These are phyloP conservation scores for Rhynchotus rufescens DNA, from an alignment of 2,797 vertebrate species.

Conservation along the genomic window DNA sequence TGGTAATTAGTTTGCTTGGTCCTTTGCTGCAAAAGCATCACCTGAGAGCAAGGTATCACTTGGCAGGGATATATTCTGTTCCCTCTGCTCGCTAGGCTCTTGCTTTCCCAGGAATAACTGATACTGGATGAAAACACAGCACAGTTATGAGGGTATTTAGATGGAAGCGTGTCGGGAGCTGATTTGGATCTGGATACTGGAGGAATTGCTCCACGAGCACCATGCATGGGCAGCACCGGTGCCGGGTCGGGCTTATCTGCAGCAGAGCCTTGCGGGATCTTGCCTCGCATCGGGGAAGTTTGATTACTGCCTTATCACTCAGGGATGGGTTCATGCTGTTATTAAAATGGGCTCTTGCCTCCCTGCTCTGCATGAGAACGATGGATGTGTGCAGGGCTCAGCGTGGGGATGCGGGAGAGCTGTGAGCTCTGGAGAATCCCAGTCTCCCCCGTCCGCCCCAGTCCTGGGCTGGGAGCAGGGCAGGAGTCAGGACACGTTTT, in stretches of 20 bases:
- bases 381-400: not conserved
- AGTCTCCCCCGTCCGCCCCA: not conserved
- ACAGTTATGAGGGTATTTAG: not conserved
- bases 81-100: not conserved
- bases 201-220: not conserved
- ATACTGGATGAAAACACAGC: not conserved
- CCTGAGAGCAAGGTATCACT: not conserved
- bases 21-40: not conserved
- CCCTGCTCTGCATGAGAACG: not conserved
- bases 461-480: not conserved
- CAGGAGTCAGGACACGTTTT: not conserved
- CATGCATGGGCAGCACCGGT: not conserved
- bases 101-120: conserved; percentile 23
- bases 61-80: not conserved
- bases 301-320: conserved; percentile 57
- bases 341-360: not conserved
- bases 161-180: not conserved
- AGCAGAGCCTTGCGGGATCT: not conserved
- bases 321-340: conserved; percentile 23
- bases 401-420: not conserved
- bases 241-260: not conserved
- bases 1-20: not conserved
- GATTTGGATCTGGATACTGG: not conserved
- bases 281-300: not conserved
- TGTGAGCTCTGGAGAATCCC: not conserved